Conservation (phyloP, 2,797 vertebrate genomes). For the Cossypha niveicapilla region DNA sequence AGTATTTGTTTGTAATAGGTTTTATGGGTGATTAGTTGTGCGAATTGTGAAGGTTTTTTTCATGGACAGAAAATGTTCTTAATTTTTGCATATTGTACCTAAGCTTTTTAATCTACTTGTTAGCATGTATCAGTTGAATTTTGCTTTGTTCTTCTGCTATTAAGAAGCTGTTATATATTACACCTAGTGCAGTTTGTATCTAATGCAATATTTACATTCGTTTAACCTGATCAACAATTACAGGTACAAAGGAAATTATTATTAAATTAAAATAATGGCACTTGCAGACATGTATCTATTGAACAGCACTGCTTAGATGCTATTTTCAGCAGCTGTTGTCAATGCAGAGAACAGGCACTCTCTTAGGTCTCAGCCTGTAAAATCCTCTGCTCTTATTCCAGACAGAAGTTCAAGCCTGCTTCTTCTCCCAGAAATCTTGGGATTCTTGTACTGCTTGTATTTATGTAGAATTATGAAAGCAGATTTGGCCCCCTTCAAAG, state of each 20-base stretch:
- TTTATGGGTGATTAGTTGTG: conserved; percentile 86
- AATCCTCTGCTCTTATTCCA: not conserved
- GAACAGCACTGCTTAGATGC: not conserved
- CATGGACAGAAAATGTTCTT: conserved; percentile 33
- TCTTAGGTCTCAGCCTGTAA: not conserved
- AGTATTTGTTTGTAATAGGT: conserved; percentile 83
- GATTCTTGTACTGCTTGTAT: not conserved
- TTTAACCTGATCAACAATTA: not conserved
- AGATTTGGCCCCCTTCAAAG: not conserved
- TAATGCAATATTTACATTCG: not conserved
- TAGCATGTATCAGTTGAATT: not conserved
- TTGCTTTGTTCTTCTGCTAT: not conserved
- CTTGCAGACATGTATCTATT: not conserved
- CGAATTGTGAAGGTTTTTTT: conserved; percentile 64
- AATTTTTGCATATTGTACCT: conserved; percentile 42
- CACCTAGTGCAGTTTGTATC: not conserved
- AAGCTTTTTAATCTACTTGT: not conserved
- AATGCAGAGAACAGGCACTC: not conserved
- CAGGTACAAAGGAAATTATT: not conserved
- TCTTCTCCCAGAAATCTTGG: not conserved
- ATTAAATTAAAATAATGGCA: not conserved
- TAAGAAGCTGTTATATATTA: not conserved
- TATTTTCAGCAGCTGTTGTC: not conserved
- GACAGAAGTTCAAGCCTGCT: not conserved
- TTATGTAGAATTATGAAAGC: not conserved